These are phyloP conservation scores for Onychorhynchus coronatus DNA, from an alignment of 2,113 vertebrate genomes.

Conservation along the genomic window DNA sequence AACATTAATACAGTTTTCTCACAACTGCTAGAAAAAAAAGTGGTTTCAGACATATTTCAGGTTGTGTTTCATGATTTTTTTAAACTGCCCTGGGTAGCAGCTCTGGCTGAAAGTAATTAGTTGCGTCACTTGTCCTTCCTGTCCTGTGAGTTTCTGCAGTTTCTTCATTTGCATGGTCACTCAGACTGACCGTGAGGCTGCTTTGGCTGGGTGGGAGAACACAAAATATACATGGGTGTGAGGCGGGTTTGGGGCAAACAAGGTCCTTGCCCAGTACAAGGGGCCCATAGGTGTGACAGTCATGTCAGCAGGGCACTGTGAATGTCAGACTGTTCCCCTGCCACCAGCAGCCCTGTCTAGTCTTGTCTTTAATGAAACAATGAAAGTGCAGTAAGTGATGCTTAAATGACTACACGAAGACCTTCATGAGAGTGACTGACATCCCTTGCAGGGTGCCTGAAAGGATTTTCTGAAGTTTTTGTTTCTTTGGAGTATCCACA, in stretches of 20 bases:
- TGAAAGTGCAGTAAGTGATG: not conserved
- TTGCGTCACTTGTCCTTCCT: not conserved
- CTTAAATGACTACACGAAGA: not conserved
- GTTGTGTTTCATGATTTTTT: not conserved
- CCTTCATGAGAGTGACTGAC: not conserved
- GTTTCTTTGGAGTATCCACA: not conserved
- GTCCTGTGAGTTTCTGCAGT: not conserved
- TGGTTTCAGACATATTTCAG: not conserved
- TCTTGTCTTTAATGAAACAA: not conserved
- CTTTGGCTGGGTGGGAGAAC: not conserved
- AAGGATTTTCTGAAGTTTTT: not conserved
- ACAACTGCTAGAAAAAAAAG: not conserved
- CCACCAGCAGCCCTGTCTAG: not conserved
- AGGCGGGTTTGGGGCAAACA: not conserved
- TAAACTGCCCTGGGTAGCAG: not conserved
- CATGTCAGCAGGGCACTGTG: not conserved
- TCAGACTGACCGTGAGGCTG: not conserved
- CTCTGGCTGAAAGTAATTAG: not conserved
- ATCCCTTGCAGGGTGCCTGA: not conserved
- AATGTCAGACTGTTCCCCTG: not conserved
- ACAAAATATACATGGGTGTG: not conserved
- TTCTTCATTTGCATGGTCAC: not conserved
- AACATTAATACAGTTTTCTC: not conserved
- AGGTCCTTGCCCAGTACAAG: not conserved
- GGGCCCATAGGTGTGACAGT: accelerated